phyloP scores from a whole-genome alignment of 2,113 vertebrate genomes.

The Oreotrochilus melanogaster region DNA sequence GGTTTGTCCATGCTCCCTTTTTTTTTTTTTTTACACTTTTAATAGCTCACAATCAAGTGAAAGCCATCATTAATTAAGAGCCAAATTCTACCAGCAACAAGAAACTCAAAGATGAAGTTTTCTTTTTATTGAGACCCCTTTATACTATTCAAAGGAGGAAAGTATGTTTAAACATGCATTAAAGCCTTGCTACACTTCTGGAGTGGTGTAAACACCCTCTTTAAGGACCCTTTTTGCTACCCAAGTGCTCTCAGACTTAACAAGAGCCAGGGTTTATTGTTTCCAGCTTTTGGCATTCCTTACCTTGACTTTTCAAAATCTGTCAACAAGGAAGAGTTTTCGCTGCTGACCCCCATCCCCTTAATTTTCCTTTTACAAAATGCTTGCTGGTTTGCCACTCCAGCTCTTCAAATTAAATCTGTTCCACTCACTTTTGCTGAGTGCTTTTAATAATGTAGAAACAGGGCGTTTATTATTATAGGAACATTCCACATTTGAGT shows the following conservation, averaged over 20 bases:
- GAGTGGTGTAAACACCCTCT: constrained; percentile 48
- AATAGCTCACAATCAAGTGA: background rate
- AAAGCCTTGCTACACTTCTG: background rate
- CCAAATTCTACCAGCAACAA: background rate
- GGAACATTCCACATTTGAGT: background rate
- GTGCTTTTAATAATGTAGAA: background rate
- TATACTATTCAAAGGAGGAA: background rate
- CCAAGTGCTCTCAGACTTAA: background rate
- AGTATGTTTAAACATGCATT: constrained; percentile 34
- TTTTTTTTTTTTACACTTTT: constrained; percentile 27
- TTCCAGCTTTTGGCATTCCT: background rate
- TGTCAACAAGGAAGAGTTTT: background rate
- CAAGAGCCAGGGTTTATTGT: constrained; percentile 11
- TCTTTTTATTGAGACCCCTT: background rate
- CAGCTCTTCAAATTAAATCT: background rate
- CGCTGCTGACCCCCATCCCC: background rate
- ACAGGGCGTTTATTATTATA: background rate
- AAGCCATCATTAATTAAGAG: background rate
- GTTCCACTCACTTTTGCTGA: background rate
- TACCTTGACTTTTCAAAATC: background rate
- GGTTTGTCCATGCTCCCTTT: background rate
- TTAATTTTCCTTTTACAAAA: background rate
- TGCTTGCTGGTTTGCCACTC: background rate
- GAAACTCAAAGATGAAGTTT: background rate
- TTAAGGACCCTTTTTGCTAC: constrained; percentile 11